Percentiles rank a stretch among this genome's conserved stretches.
These are phyloP conservation scores for Petrophora chlorosata DNA, from an alignment of 2,888 invertebrate species.

Conservation along the genomic window DNA sequence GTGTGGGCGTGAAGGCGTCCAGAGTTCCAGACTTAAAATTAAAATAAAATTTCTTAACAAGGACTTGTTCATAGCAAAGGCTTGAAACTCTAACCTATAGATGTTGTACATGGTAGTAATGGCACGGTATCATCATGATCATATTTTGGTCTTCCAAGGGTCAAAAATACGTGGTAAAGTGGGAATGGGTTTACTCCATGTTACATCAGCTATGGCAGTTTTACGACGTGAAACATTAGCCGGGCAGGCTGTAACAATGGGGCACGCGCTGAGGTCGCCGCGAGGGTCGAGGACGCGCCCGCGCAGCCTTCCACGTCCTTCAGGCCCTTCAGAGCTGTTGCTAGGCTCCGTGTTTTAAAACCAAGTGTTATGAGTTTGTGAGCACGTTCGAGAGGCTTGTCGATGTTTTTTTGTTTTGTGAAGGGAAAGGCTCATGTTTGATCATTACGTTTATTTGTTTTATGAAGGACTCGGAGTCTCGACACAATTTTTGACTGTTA, in stretches of 20 bases:
- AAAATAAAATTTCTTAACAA: no score
- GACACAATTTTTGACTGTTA: no score
- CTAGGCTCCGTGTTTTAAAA: slow-evolving; percentile 12
- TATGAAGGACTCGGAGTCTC: no score
- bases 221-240: slow-evolving; percentile 65
- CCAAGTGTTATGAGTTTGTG: slow-evolving; percentile 19
- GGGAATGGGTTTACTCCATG: slow-evolving; percentile 10
- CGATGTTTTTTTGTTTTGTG: slow-evolving; percentile 1
- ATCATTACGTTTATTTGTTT: no score
- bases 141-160: no score
- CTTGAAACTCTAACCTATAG: no score
- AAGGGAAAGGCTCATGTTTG: background rate
- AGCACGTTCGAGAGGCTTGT: slow-evolving; percentile 9
- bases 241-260: slow-evolving; percentile 60
- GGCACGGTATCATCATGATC: no score
- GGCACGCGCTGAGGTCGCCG: slow-evolving; percentile 72
- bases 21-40: slow-evolving; percentile 14
- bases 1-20: slow-evolving; percentile 29
- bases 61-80: no score
- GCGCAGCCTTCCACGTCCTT: slow-evolving; percentile 67
- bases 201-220: slow-evolving; percentile 32
- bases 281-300: slow-evolving; percentile 69
- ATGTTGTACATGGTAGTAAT: no score
- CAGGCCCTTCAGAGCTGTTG: slow-evolving; percentile 33
- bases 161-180: background rate